Conservation (phyloP, 2,888 invertebrate species). For the Stegophylla sp. region DNA sequence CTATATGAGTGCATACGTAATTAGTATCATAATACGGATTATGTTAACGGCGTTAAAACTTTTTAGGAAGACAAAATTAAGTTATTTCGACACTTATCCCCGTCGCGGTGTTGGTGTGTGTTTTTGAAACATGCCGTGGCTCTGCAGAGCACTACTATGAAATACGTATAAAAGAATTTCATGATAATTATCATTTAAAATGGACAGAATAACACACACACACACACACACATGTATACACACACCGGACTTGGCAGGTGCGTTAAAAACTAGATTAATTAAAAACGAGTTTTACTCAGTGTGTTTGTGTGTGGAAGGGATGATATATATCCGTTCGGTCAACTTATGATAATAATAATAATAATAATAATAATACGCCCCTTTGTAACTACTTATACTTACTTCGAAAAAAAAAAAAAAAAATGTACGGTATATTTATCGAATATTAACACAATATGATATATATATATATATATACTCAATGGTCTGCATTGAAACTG, state of each 20-base stretch:
- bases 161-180: not conserved
- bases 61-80: not conserved
- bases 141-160: no score
- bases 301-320: not conserved
- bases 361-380: not conserved
- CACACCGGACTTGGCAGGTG: slow-evolving; percentile 38
- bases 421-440: not conserved
- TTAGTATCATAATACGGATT: not conserved
- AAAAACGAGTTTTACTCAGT: slow-evolving; percentile 33
- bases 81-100: not conserved
- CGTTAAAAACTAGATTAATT: slow-evolving; percentile 44
- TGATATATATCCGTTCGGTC: slow-evolving; percentile 22
- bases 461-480: no score
- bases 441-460: not conserved
- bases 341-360: not conserved
- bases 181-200: slow-evolving; percentile 40
- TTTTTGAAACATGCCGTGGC: slow-evolving; percentile 1
- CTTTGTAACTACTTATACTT: not conserved
- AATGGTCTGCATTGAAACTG: no score
- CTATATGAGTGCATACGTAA: no score
- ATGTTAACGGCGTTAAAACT: not conserved
- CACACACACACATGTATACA: no score
- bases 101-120: not conserved
- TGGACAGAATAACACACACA: slow-evolving; percentile 19
- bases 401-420: not conserved